Conservation (phyloP, 2,113 vertebrate species). For the Blennius ocellaris region DNA sequence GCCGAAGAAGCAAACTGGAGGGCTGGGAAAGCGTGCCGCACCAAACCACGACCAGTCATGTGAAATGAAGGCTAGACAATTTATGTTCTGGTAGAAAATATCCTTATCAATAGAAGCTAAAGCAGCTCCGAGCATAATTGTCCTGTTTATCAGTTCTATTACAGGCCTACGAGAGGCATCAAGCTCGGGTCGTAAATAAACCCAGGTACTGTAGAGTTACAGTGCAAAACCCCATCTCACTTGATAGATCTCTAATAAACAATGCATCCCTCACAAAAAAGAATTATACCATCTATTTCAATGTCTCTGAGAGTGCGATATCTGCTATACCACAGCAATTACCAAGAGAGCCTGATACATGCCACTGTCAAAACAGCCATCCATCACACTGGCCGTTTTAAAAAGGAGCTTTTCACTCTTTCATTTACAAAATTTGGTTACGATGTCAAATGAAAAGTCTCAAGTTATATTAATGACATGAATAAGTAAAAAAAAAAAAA, state of each 20-base stretch:
- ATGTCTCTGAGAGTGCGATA: constrained; percentile 62
- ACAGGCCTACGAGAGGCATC: constrained; percentile 69
- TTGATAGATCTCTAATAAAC: constrained; percentile 80
- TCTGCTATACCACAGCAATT: constrained; percentile 70
- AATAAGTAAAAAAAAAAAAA: not conserved
- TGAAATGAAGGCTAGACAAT: constrained; percentile 53
- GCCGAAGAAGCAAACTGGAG: constrained; percentile 32
- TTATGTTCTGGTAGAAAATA: constrained; percentile 64
- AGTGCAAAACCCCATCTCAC: constrained; percentile 63
- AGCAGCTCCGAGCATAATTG: constrained; percentile 70
- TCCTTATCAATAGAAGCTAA: constrained; percentile 73
- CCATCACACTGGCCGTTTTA: constrained; percentile 19
- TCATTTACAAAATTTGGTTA: constrained; percentile 1
- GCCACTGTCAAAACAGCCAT: constrained; percentile 47
- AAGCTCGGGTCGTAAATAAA: constrained; percentile 72
- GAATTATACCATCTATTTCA: constrained; percentile 75
- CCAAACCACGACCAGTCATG: constrained; percentile 52
- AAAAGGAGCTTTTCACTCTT: constrained; percentile 4
- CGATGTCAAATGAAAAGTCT: not conserved
- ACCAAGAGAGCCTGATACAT: constrained; percentile 45
- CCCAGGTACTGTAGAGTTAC: constrained; percentile 60
- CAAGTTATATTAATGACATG: not conserved
- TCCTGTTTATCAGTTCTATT: constrained; percentile 81
- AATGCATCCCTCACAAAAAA: constrained; percentile 69
- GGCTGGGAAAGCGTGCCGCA: constrained; percentile 8